Percentiles rank a stretch among this genome's conserved stretches.
These are phyloP conservation scores for Glareola pratincola DNA, from an alignment of 2,113 vertebrate genomes.

Conservation along the genomic window DNA sequence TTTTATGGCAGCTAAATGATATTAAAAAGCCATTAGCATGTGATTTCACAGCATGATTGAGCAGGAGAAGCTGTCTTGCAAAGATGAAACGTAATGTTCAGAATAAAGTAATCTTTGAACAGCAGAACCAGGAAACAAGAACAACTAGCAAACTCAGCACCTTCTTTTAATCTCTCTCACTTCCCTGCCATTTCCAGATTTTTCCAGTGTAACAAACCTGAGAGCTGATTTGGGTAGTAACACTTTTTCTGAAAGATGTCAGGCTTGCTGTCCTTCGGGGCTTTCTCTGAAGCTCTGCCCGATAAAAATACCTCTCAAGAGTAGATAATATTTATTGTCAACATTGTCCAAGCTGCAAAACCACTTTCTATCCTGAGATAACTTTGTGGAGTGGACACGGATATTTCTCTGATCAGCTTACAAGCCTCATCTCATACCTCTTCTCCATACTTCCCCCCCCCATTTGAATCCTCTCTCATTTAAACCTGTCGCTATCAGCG, in stretches of 20 bases:
- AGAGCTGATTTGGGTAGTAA: background rate
- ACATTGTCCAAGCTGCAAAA: background rate
- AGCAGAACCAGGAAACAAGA: background rate
- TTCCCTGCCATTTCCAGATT: background rate
- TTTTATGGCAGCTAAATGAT: slow-evolving; percentile 29
- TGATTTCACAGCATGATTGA: slow-evolving; percentile 16
- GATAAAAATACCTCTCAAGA: background rate
- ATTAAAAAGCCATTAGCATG: slow-evolving; percentile 11
- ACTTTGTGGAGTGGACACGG: background rate
- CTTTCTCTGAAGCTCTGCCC: background rate
- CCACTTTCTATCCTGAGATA: background rate
- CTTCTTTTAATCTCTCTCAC: background rate
- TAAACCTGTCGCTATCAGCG: background rate
- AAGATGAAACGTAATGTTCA: background rate
- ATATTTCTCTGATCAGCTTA: background rate
- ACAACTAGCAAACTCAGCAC: background rate
- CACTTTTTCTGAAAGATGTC: background rate
- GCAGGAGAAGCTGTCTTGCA: background rate
- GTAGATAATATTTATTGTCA: background rate
- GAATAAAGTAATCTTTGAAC: background rate
- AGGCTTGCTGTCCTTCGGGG: background rate
- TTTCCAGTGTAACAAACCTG: background rate
- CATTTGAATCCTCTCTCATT: background rate
- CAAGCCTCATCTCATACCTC: background rate
- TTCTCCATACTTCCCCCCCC: background rate